Evolutionary conservation across 2,888 invertebrate species (phyloP), one percentile per base, ranked within the genome.

Genomic region (Epinotia nisella): DNA sequence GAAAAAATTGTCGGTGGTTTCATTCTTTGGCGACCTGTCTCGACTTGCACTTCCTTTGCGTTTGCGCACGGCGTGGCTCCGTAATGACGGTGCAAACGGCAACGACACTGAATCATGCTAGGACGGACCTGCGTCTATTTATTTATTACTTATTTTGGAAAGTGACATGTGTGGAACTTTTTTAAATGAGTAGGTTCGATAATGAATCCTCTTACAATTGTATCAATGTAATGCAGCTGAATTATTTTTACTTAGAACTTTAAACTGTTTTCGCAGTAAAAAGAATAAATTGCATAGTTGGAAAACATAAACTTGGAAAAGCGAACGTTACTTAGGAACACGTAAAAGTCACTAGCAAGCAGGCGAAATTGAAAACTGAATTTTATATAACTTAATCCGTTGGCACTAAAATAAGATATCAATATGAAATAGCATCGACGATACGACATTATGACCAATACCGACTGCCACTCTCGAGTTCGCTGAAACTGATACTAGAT

Each of bases 391-490:
- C 51, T 39, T 19, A 61, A 68, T 60, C 49, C 59, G 39, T 65
- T 59, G 24, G 61, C 39, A 62, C 56, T 66, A 53, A 68, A 68
- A 35, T 17, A 51, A 35, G 21, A 53, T 17, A 58, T 68, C 67
- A 67, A 68, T 4, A 53, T 24, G 51, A 86, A 88, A 87, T 85
- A 86, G 82, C 83, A 86, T 86, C 81, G 82, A 59, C 67, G 17
- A 67, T 39, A 51, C 19, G 19, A 41, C 59, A 59, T 61, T 35
- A 58, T 19, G 39, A 53, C 62, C 49, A 21, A 51, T 10, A 24
- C 13, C 21, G 53, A 51, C 17, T 35, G 10, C 11, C 45, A 35
- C 53, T 19, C 35, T 19, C 39, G 53, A 15, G 53, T 9, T 29
- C n/a, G n/a, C n/a, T 49, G 13, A 35, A 49, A 17, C 17, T 55